These are phyloP conservation scores for Oryzias dopingdopingensis DNA, from an alignment of 2,797 vertebrate genomes.

Conservation along the genomic window DNA sequence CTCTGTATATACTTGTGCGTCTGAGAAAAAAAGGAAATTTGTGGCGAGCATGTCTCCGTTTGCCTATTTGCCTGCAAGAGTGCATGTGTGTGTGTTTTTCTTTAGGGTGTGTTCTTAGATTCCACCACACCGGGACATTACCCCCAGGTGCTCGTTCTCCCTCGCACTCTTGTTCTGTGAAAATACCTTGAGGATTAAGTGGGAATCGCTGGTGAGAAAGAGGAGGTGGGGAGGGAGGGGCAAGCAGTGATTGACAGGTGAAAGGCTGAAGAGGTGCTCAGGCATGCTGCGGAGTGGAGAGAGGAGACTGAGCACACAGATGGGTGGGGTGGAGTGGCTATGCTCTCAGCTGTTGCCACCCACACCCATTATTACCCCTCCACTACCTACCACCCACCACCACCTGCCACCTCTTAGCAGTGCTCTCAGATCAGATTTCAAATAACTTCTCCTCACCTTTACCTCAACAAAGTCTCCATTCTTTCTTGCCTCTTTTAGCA, in stretches of 20 bases:
- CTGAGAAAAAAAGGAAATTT: conserved; percentile 24
- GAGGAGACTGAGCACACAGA: conserved; percentile 52
- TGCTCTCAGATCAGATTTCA: conserved; percentile 71
- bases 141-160: conserved; percentile 72
- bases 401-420: conserved; percentile 51
- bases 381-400: conserved; percentile 20
- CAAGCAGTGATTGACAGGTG: conserved; percentile 77
- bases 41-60: conserved; percentile 44
- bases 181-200: conserved; percentile 83
- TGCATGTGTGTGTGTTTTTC: conserved; percentile 70
- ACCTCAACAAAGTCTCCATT: conserved; percentile 38
- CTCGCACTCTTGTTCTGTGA: conserved; percentile 55
- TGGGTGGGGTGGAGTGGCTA: conserved; percentile 33
- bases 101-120: conserved; percentile 81
- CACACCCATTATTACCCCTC: conserved; percentile 68
- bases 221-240: conserved; percentile 10
- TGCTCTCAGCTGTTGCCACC: conserved; percentile 76
- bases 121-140: conserved; percentile 78
- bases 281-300: conserved; percentile 68
- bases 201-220: conserved; percentile 55
- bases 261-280: conserved; percentile 78
- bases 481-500: conserved; percentile 7
- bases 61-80: conserved; percentile 53
- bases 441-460: conserved; percentile 67
- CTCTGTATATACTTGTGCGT: conserved; percentile 31